Evolutionary conservation across 2,113 vertebrate genomes (phyloP).

Genomic region (Girardinichthys multiradiatus): DNA sequence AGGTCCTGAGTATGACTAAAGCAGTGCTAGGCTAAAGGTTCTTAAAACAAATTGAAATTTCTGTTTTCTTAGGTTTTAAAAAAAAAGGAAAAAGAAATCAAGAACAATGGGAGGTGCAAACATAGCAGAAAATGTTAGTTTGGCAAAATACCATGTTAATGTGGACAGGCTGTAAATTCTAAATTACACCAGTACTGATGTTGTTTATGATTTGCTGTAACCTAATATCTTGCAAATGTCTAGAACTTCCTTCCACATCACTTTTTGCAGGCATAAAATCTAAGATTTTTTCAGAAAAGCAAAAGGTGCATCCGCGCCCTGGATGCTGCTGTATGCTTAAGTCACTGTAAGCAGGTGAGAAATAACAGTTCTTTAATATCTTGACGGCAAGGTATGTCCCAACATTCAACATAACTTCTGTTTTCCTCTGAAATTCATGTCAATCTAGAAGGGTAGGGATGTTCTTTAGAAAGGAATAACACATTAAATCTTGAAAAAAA

Average conservation of each 20-base stretch:
- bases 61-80: too few species aligned
- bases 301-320: slow-evolving; percentile 49
- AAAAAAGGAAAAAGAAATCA: too few species aligned
- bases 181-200: background rate
- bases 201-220: background rate
- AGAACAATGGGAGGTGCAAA: too few species aligned
- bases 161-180: background rate
- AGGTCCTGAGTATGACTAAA: background rate
- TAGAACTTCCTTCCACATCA: slow-evolving; percentile 46
- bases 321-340: slow-evolving; percentile 23
- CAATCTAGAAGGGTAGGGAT: slow-evolving; percentile 23
- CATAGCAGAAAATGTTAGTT: too few species aligned
- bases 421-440: slow-evolving; percentile 19
- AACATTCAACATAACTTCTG: slow-evolving; percentile 29
- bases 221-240: slow-evolving; percentile 39
- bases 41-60: background rate
- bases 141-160: too few species aligned
- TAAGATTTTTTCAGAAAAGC: slow-evolving; percentile 30
- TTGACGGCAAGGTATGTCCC: slow-evolving; percentile 45
- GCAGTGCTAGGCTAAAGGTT: background rate
- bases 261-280: slow-evolving; percentile 30
- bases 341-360: slow-evolving; percentile 70
- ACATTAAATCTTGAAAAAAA: slow-evolving; percentile 18
- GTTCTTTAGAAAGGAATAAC: slow-evolving; percentile 8
- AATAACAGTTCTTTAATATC: slow-evolving; percentile 64